Evolutionary conservation across 2,113 vertebrate species (phyloP), one percentile per base, ranked within the genome.

Genomic region (Cyanoramphus novaezelandiae): DNA sequence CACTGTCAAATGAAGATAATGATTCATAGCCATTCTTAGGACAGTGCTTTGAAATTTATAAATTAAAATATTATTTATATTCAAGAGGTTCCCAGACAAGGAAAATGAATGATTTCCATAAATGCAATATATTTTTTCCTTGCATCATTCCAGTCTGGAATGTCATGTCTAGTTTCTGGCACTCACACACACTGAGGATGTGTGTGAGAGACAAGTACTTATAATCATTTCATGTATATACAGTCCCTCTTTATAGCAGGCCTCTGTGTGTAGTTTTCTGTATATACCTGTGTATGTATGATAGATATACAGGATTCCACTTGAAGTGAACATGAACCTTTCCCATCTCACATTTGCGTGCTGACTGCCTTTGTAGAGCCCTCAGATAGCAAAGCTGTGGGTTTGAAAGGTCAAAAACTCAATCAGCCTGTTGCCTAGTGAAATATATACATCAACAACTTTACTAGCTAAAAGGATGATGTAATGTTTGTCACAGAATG

Each of bases 21-120:
- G 95, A 91, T 93, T 97, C 96, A 70, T 91, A 93, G 70, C 78
- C 90, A 80, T 94, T 93, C 93, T 94, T 92, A 81, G 91, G 88
- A 84, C 55, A 52, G 70, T 0, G 18, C 91, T 97, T 97, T 94
- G 93, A 97, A 95, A 96, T 93, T 91, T 92, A 74, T 87, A 91
- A 94, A 89, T 93, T 83, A 92, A 95, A 95, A 94, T 94, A 96
- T 91, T 97, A 94, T 96, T 96, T 96, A 86, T 92, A 92, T 92
- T 94, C 88, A 91, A 90, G 67, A 87, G 41, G 81, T 82, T 94
- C 74, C 91, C 86, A 96, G 95, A 95, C 93, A 86, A 86, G 77
- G 57, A 90, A 96, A 93, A 86, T 39, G 17, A 91, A 93, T 85
- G 3, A 95, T 96, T 97, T 97, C 83, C 96, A 96, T 96, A 96